Evolutionary conservation across 2,797 vertebrate genomes (phyloP).

Genomic region (Xiphophorus birchmanni): DNA sequence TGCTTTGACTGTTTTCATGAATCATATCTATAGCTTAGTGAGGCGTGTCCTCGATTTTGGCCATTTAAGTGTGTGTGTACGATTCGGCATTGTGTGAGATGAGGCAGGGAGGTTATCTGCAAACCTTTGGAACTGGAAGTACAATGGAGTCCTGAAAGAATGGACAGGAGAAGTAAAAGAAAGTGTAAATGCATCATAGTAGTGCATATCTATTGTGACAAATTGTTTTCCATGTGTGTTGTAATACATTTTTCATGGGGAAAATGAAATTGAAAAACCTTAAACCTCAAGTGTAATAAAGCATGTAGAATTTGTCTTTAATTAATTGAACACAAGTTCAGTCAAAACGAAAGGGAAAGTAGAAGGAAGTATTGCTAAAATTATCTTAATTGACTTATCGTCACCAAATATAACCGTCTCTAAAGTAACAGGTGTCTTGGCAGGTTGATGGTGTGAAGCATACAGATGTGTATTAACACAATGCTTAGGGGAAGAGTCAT

Average conservation of each 20-base stretch:
- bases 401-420: background rate
- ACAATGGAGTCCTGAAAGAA: conserved; percentile 12
- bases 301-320: background rate
- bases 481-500: background rate
- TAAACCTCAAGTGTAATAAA: background rate
- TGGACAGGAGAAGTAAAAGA: conserved; percentile 35
- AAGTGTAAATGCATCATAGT: conserved; percentile 24
- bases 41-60: conserved; percentile 50
- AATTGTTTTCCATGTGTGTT: conserved; percentile 16
- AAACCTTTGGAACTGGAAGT: conserved; percentile 25
- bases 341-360: background rate
- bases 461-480: background rate
- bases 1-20: conserved; percentile 40
- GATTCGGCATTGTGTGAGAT: conserved; percentile 48
- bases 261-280: background rate
- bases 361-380: background rate
- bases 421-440: background rate
- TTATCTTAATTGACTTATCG: background rate
- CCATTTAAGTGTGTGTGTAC: conserved; percentile 20
- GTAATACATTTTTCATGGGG: conserved; percentile 21
- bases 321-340: background rate
- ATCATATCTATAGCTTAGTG: conserved; percentile 46
- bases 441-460: background rate
- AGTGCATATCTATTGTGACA: conserved; percentile 45
- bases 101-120: conserved; percentile 26